Conservation (phyloP, 2,888 invertebrate genomes). For the Acleris cristana region DNA sequence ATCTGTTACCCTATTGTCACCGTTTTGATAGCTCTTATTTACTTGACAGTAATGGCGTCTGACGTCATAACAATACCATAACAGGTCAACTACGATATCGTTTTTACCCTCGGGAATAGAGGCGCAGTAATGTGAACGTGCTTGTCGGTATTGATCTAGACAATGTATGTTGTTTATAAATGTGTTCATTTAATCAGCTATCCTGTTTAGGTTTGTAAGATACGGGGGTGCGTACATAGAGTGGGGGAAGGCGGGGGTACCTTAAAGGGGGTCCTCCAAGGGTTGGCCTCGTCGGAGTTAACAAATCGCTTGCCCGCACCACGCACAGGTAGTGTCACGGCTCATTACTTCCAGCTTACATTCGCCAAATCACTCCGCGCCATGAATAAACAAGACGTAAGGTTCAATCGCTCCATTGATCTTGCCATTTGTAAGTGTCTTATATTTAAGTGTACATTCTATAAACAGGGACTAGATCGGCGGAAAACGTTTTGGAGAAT, state of each 20-base stretch:
- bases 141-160: conserved; percentile 43
- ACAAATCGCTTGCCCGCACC: conserved; percentile 65
- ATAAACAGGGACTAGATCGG: conserved; percentile 8
- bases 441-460: conserved; percentile 16
- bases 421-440: conserved; percentile 39
- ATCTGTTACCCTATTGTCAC: too few species aligned
- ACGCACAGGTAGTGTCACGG: conserved; percentile 72
- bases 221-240: conserved; percentile 44
- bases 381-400: conserved; percentile 67
- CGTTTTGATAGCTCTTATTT: too few species aligned
- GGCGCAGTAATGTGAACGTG: too few species aligned
- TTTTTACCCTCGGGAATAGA: too few species aligned
- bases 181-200: conserved; percentile 64
- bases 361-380: conserved; percentile 67
- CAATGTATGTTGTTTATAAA: conserved; percentile 58
- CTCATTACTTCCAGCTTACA: conserved; percentile 72
- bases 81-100: too few species aligned
- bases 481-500: background rate
- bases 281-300: conserved; percentile 60
- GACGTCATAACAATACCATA: too few species aligned
- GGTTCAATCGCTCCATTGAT: conserved; percentile 43
- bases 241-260: conserved; percentile 40
- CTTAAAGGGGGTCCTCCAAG: conserved; percentile 46
- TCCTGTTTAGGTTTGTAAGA: conserved; percentile 60
- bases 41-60: too few species aligned